These are phyloP conservation scores for Coreoperca whiteheadi DNA, from an alignment of 2,113 vertebrate species.

Conservation along the genomic window DNA sequence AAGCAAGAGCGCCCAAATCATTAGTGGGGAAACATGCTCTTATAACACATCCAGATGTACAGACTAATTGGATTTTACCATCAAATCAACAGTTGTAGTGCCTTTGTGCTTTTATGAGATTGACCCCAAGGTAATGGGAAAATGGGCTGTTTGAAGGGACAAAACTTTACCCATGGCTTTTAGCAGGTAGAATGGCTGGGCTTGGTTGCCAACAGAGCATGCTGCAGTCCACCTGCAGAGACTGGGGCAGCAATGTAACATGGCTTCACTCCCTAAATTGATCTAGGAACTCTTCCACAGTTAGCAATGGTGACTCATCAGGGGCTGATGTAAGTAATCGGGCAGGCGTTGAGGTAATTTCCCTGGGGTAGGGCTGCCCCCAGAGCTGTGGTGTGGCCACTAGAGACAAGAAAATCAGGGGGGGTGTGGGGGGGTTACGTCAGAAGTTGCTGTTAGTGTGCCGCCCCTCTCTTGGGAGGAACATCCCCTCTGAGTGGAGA, in stretches of 20 bases:
- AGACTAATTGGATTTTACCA: slow-evolving; percentile 96
- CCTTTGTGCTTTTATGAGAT: slow-evolving; percentile 89
- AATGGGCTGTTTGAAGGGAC: slow-evolving; percentile 86
- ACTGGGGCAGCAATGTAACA: neutral
- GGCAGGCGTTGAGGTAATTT: slow-evolving; percentile 64
- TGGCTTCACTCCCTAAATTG: slow-evolving; percentile 30
- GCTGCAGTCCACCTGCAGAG: slow-evolving; percentile 77
- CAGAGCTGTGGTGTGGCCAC: slow-evolving; percentile 48
- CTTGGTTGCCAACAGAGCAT: slow-evolving; percentile 20
- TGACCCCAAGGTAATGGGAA: slow-evolving; percentile 88
- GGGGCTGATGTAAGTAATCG: slow-evolving; percentile 71
- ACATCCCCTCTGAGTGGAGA: slow-evolving; percentile 57
- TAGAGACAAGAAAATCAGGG: slow-evolving; percentile 45
- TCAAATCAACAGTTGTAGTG: slow-evolving; percentile 90
- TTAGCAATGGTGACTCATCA: slow-evolving; percentile 64
- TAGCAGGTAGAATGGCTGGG: slow-evolving; percentile 81
- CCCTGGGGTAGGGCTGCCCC: slow-evolving; percentile 61
- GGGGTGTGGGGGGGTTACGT: slow-evolving; percentile 53
- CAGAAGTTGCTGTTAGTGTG: slow-evolving; percentile 65
- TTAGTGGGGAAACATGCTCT: slow-evolving; percentile 93
- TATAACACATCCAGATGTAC: slow-evolving; percentile 95
- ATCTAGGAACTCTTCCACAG: slow-evolving; percentile 43
- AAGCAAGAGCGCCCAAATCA: slow-evolving; percentile 91
- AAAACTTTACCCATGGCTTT: slow-evolving; percentile 84
- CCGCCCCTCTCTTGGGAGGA: slow-evolving; percentile 42